These are phyloP conservation scores for Sinopyrophorus schimmeli DNA, from an alignment of 2,888 invertebrate genomes.

Conservation along the genomic window DNA sequence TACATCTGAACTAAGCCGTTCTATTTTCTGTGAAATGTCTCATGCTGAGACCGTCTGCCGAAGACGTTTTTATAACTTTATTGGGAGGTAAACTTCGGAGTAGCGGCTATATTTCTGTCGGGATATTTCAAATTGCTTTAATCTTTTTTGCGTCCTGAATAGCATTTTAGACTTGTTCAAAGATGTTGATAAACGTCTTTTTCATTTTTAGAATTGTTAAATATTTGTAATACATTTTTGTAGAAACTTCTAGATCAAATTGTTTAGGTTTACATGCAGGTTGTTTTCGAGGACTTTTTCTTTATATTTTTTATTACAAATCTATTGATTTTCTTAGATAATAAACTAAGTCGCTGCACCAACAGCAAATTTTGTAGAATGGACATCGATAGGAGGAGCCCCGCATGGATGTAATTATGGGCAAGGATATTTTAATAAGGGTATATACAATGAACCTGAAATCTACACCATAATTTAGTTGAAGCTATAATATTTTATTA, in stretches of 20 bases:
- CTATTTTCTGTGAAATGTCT: slow-evolving; percentile 30
- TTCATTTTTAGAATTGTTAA: no score
- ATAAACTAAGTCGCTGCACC: no score
- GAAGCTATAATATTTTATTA: slow-evolving; percentile 35
- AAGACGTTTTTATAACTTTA: slow-evolving; percentile 36
- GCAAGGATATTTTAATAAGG: slow-evolving; percentile 35
- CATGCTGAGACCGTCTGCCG: slow-evolving; percentile 35
- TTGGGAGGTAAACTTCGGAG: slow-evolving; percentile 30
- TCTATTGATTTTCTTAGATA: no score
- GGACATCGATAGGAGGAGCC: slow-evolving; percentile 25
- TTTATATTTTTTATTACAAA: no score
- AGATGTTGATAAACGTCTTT: no score
- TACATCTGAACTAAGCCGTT: slow-evolving; percentile 28
- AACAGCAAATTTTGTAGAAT: slow-evolving; percentile 19
- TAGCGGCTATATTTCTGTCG: slow-evolving; percentile 27
- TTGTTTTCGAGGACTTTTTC: no score
- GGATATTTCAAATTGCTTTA: slow-evolving; percentile 13
- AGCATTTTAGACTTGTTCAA: no score
- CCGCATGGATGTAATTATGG: slow-evolving; percentile 36
- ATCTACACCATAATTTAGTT: slow-evolving; percentile 37
- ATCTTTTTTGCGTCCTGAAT: slow-evolving; percentile 23
- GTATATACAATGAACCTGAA: slow-evolving; percentile 38
- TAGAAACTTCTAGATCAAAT: no score
- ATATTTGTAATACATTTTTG: no score
- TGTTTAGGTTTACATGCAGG: no score